These are phyloP conservation scores for Geotrupes spiniger DNA, from an alignment of 2,888 invertebrate species.

Conservation along the genomic window DNA sequence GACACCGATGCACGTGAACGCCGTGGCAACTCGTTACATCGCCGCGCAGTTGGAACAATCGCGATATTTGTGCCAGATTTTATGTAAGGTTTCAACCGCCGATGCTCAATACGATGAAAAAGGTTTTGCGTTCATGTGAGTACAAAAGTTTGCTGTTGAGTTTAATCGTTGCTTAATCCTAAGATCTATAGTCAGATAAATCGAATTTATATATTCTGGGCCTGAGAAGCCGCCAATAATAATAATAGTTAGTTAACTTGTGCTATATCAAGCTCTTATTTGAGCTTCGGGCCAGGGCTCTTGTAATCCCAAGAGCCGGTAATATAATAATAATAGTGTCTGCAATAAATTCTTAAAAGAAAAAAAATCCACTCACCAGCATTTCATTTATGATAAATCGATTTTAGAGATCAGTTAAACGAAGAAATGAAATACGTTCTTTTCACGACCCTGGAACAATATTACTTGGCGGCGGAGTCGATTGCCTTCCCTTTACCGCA, in stretches of 20 bases:
- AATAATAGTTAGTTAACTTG: no score
- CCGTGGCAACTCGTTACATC: conserved; percentile 77
- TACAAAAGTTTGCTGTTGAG: no score
- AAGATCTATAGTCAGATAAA: conserved; percentile 4
- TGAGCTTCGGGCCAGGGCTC: no score
- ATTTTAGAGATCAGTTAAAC: conserved; percentile 70
- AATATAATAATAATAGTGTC: no score
- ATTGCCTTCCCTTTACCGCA: conserved; percentile 81
- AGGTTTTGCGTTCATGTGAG: conserved; percentile 77
- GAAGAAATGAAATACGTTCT: conserved; percentile 67
- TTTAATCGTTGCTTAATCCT: conserved; percentile 10
- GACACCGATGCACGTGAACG: conserved; percentile 72
- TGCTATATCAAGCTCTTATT: no score
- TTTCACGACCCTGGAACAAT: conserved; percentile 78
- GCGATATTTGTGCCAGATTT: conserved; percentile 71
- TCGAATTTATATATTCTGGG: no score
- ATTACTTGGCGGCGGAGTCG: conserved; percentile 73
- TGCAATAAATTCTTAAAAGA: no score
- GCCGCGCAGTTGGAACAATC: conserved; percentile 79
- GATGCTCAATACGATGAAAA: conserved; percentile 68
- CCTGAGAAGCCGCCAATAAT: no score
- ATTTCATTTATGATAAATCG: no score
- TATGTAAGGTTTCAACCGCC: conserved; percentile 66
- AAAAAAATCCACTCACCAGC: no score
- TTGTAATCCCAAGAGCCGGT: no score